Evolutionary conservation across 2,797 vertebrate genomes (phyloP).

Genomic region (Perodicticus potto): DNA sequence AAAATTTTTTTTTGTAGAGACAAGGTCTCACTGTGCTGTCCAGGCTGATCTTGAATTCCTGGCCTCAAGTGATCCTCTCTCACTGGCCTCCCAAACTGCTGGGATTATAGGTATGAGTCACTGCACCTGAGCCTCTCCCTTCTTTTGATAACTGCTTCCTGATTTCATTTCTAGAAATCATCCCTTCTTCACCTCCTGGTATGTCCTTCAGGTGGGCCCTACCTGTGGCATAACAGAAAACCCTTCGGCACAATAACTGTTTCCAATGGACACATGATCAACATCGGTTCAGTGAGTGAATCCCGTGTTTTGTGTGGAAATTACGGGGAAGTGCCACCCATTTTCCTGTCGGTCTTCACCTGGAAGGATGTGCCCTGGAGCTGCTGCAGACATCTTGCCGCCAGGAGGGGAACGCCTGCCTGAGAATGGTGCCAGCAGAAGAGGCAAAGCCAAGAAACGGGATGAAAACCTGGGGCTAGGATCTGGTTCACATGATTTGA

Average conservation of each 20-base stretch:
- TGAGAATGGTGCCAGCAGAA: neutral
- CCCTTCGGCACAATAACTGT: neutral
- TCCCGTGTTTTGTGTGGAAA: neutral
- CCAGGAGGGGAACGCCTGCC: neutral
- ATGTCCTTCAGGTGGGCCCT: neutral
- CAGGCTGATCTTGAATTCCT: neutral
- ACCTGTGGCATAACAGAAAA: neutral
- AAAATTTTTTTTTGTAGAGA: neutral
- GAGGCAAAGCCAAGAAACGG: neutral
- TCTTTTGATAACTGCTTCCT: neutral
- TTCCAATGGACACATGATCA: neutral
- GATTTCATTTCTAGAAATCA: conserved; percentile 10
- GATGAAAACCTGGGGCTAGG: neutral
- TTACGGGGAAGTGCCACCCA: neutral
- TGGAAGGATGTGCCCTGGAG: neutral
- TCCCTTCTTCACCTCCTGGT: neutral
- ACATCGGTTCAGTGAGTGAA: neutral
- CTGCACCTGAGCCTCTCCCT: neutral
- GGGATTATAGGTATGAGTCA: neutral
- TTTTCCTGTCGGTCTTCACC: neutral
- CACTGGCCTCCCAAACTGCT: neutral
- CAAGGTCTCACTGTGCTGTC: neutral
- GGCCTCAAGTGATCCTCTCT: neutral
- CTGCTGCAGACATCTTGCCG: neutral
- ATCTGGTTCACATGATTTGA: neutral